These are phyloP conservation scores for Papio anubis DNA, from an alignment of 2,113 vertebrate species.

Conservation along the genomic window DNA sequence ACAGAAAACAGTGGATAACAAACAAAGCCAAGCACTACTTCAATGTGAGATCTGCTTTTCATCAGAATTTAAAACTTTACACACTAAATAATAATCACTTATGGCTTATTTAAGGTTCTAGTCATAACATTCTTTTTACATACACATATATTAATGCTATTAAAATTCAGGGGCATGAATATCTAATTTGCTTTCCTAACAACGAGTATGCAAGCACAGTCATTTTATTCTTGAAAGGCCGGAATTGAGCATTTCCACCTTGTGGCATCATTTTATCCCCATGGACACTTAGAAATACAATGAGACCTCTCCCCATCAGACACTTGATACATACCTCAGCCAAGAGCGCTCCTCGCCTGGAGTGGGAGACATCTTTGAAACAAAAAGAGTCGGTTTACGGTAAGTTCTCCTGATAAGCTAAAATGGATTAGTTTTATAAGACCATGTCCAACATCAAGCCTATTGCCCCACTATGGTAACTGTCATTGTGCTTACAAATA, in stretches of 20 bases:
- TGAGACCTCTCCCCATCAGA: slow-evolving; percentile 64
- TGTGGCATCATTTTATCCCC: slow-evolving; percentile 76
- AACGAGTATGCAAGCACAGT: slow-evolving; percentile 42
- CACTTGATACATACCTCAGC: slow-evolving; percentile 83
- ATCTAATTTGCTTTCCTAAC: slow-evolving; percentile 57
- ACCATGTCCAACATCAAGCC: slow-evolving; percentile 66
- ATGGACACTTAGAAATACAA: slow-evolving; percentile 68
- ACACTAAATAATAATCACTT: slow-evolving; percentile 24
- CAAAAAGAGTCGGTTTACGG: slow-evolving; percentile 81
- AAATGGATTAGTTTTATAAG: slow-evolving; percentile 73
- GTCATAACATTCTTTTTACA: not conserved
- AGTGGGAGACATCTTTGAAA: slow-evolving; percentile 81
- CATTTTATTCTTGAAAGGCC: slow-evolving; percentile 74
- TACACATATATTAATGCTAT: not conserved
- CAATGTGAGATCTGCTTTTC: slow-evolving; percentile 55
- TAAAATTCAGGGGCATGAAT: not conserved
- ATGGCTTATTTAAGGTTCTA: slow-evolving; percentile 5
- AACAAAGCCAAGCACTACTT: slow-evolving; percentile 51
- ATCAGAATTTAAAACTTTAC: slow-evolving; percentile 59
- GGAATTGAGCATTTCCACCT: slow-evolving; percentile 58
- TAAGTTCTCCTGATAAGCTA: slow-evolving; percentile 75
- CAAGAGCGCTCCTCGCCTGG: slow-evolving; percentile 77
- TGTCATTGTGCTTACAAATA: not conserved
- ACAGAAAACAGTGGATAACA: slow-evolving; percentile 76
- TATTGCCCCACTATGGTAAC: slow-evolving; percentile 41